Percentiles rank a stretch among this genome's conserved stretches.
Conservation (phyloP, 1,140 invertebrate genomes). For the Polypedilum pembai region DNA sequence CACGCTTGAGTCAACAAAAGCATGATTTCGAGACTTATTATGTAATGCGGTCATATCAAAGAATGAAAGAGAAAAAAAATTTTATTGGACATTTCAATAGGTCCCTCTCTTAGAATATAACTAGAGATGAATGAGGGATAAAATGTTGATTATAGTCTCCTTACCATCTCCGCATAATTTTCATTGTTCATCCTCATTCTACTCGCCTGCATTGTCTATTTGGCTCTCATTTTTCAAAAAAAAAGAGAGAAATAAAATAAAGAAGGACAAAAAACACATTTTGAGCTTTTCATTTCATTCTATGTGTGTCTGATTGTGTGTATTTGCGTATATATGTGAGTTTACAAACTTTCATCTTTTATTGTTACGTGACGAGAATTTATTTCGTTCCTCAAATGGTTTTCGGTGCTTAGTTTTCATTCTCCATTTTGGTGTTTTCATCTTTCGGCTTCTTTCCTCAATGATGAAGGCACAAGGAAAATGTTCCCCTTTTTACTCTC, state of each 20-base stretch:
- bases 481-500: slow-evolving; percentile 22
- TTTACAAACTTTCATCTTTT: slow-evolving; percentile 28
- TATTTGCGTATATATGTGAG: slow-evolving; percentile 6
- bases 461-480: neutral
- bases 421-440: slow-evolving; percentile 24
- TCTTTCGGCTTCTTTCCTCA: neutral
- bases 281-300: slow-evolving; percentile 18
- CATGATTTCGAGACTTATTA: too few species aligned
- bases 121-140: too few species aligned
- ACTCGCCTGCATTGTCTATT: too few species aligned
- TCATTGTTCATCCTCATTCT: slow-evolving; percentile 8
- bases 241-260: too few species aligned
- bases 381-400: neutral
- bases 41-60: too few species aligned
- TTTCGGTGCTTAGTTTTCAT: slow-evolving; percentile 13
- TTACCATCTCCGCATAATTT: neutral
- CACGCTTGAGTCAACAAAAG: too few species aligned
- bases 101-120: too few species aligned
- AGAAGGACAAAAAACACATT: slow-evolving; percentile 18
- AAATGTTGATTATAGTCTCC: neutral
- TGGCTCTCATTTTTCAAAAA: slow-evolving; percentile 8
- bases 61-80: too few species aligned
- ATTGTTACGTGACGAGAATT: slow-evolving; percentile 23
- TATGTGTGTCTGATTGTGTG: slow-evolving; percentile 23
- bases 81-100: too few species aligned